These are phyloP conservation scores for Tortricodes alternella DNA, from an alignment of 2,888 invertebrate genomes.

Conservation along the genomic window DNA sequence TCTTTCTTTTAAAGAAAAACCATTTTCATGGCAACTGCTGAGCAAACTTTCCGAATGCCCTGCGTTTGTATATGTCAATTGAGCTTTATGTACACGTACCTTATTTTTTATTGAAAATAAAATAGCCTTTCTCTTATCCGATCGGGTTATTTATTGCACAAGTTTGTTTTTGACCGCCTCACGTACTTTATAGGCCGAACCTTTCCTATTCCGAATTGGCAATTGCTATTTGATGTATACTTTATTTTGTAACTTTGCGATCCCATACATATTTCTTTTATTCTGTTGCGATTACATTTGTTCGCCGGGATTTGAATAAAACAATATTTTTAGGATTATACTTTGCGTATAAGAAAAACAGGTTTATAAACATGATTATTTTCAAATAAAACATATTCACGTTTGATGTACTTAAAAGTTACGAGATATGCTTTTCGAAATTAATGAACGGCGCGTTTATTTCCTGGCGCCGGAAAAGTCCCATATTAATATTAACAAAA, in stretches of 20 bases:
- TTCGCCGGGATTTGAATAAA: background rate
- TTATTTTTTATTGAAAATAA: conserved; percentile 81
- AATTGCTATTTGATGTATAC: conserved; percentile 80
- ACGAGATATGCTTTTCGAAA: background rate
- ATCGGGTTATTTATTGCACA: conserved; percentile 80
- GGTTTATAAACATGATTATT: too few species aligned
- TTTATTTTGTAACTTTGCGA: conserved; percentile 72
- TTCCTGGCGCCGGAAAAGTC: conserved; percentile 3
- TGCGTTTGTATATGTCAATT: conserved; percentile 29
- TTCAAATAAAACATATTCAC: background rate
- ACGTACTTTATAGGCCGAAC: conserved; percentile 80
- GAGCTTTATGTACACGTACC: conserved; percentile 47
- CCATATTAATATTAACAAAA: conserved; percentile 29
- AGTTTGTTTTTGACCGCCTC: conserved; percentile 82
- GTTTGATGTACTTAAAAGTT: background rate
- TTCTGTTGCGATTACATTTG: conserved; percentile 30
- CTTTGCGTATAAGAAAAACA: too few species aligned
- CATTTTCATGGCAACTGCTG: conserved; percentile 21
- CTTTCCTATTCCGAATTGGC: conserved; percentile 78
- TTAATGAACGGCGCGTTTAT: conserved; percentile 1
- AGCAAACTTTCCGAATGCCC: conserved; percentile 15
- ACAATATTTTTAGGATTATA: background rate
- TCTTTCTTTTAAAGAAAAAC: conserved; percentile 19
- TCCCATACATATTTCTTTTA: conserved; percentile 68
- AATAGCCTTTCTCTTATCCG: conserved; percentile 79